Conservation (phyloP, 2,888 invertebrate genomes). For the Caenorhabditis becei region DNA sequence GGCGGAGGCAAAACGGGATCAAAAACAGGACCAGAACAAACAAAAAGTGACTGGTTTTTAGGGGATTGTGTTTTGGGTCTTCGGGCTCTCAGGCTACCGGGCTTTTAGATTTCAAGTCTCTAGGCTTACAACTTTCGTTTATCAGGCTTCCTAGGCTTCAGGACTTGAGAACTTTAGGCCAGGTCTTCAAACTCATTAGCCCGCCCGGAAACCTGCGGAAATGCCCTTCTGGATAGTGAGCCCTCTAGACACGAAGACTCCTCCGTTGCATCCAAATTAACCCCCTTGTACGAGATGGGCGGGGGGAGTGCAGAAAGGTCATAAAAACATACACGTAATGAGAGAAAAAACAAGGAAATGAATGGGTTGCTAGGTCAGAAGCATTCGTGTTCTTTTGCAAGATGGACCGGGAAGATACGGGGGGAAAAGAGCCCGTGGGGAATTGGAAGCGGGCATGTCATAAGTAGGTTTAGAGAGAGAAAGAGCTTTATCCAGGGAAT, state of each 20-base stretch:
- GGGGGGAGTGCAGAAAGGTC: background rate
- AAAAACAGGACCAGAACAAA: too few relatives aligned
- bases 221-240: too few relatives aligned
- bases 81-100: too few relatives aligned
- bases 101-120: too few relatives aligned
- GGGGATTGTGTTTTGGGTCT: too few relatives aligned
- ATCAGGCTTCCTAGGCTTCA: too few relatives aligned
- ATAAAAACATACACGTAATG: background rate
- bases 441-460: slow-evolving; percentile 16
- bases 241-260: background rate
- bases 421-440: background rate
- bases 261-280: background rate
- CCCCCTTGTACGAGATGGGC: background rate
- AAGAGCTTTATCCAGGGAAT: slow-evolving; percentile 1
- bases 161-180: too few relatives aligned
- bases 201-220: too few relatives aligned
- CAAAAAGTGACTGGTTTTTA: too few relatives aligned
- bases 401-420: slow-evolving; percentile 5
- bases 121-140: too few relatives aligned
- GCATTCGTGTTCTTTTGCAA: background rate
- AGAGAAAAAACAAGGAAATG: background rate
- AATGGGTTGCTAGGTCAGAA: background rate
- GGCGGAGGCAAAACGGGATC: too few relatives aligned
- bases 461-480: slow-evolving; percentile 13
- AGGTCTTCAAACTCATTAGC: too few relatives aligned